phyloP scores from a whole-genome alignment of 2,888 invertebrate genomes.

The Pachycephus smyrnensis region DNA sequence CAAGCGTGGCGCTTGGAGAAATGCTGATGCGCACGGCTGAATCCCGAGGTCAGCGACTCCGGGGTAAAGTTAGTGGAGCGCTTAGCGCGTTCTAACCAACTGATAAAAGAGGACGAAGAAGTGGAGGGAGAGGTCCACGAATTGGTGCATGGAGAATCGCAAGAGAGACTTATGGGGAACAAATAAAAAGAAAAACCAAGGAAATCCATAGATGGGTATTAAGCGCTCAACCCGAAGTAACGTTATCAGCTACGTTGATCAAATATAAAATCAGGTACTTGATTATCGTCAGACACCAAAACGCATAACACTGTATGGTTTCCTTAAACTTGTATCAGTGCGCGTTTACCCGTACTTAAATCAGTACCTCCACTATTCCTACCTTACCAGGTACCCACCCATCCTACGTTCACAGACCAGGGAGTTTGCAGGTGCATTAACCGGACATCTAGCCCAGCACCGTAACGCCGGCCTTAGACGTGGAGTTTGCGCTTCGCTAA shows the following conservation, averaged over 20 bases:
- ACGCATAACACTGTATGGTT: not conserved
- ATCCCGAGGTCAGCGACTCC: constrained; percentile 65
- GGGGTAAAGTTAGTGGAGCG: constrained; percentile 65
- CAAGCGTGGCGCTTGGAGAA: constrained; percentile 37
- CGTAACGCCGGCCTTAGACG: constrained; percentile 49
- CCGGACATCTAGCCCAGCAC: constrained; percentile 57
- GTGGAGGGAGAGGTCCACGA: constrained; percentile 51
- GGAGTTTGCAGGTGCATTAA: constrained; percentile 62
- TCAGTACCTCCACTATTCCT: not conserved
- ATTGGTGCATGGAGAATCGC: constrained; percentile 56
- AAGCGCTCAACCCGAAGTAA: not conserved
- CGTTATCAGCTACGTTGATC: not conserved
- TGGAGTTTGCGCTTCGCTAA: constrained; percentile 6
- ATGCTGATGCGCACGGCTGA: constrained; percentile 65
- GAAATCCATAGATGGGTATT: not conserved
- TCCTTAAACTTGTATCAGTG: not conserved
- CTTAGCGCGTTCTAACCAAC: constrained; percentile 52
- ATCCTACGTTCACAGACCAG: constrained; percentile 51
- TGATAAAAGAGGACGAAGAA: not conserved
- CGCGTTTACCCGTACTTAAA: not conserved
- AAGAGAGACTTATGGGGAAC: constrained; percentile 9
- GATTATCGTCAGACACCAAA: not conserved
- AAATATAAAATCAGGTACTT: not conserved
- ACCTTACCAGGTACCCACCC: not conserved
- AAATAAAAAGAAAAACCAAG: constrained; percentile 11